Evolutionary conservation across 1,140 invertebrate genomes (phyloP), one percentile per base, ranked within the genome.

Genomic region (Helicoverpa armigera): DNA sequence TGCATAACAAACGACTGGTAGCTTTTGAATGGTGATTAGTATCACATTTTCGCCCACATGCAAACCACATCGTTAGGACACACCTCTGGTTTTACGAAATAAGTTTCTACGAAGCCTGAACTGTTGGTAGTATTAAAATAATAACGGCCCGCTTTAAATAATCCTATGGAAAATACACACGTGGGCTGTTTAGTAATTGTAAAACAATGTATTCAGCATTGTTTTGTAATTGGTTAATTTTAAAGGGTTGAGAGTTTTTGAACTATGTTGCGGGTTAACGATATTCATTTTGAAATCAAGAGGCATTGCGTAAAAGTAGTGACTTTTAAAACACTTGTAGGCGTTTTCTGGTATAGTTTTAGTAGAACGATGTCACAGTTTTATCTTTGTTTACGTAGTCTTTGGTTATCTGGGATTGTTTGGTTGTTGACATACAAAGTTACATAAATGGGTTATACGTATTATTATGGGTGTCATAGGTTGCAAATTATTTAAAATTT

Each of bases 1-100:
- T 77, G 74, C 61, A 67, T 77, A 77, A 18, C 16, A 16, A 77
- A 18, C 50, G 14, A 23, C 13, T 14, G 18, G 58, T 75, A 58
- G 60, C 50, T 54, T 77, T 54, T 29, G 53, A 73, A 58, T 65
- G 18, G 18, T 70, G 48, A 70, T 70, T 67, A 67, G 48, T 67
- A 67, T 67, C 43, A 16, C 16, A 50, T 67, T 67, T 70, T 77
- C 75, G 48, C 75, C 75, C 75, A 77, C 75, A 50, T 63, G 14
- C 63, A 12, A 12, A 50, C 63, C n/a, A 10, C 63, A 43, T 11
- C 35, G 11, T 35, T 48, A 43, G n/a, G 35, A 12, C 35, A 16
- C 10, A 60, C 58, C 58, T 31, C n/a, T 65, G 0, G n/a, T n/a
- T 65, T 2, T 31, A 10, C 10, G 7, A 3, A 3, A 10, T 67